These are phyloP conservation scores for Pegea sp. DNA, from an alignment of 23 tunicate genomes.

Conservation along the genomic window DNA sequence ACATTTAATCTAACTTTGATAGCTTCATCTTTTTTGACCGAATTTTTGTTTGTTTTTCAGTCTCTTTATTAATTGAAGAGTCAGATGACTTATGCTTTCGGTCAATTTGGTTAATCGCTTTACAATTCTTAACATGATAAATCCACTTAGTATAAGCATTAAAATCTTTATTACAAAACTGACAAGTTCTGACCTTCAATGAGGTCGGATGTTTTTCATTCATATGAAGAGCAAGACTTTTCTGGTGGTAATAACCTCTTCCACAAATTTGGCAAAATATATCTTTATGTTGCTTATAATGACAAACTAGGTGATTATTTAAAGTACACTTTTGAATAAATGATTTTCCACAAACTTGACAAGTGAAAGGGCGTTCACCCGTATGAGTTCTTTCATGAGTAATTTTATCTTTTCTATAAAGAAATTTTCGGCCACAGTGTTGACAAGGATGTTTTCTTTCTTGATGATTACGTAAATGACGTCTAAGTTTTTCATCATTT, in stretches of 20 bases:
- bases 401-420: slow-evolving; percentile 20
- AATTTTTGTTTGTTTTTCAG: no score
- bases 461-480: slow-evolving; percentile 21
- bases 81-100: no score
- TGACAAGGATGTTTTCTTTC: slow-evolving; percentile 19
- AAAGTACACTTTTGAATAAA: slow-evolving; percentile 32
- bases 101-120: no score
- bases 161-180: no score
- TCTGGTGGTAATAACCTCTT: slow-evolving; percentile 21
- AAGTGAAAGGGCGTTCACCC: slow-evolving; percentile 39
- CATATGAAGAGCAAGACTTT: slow-evolving; percentile 26
- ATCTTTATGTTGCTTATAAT: slow-evolving; percentile 12
- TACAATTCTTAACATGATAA: no score
- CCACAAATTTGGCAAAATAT: slow-evolving; percentile 38
- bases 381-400: slow-evolving; percentile 45
- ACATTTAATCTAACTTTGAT: no score
- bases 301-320: slow-evolving; percentile 15
- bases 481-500: no score
- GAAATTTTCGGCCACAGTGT: slow-evolving; percentile 20
- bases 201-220: slow-evolving; percentile 28
- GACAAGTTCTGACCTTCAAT: no score
- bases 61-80: no score
- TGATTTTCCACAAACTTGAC: slow-evolving; percentile 16
- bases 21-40: no score
- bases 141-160: no score